phyloP scores from a whole-genome alignment of 2,797 vertebrate species.

The Holocentrus rufus region DNA sequence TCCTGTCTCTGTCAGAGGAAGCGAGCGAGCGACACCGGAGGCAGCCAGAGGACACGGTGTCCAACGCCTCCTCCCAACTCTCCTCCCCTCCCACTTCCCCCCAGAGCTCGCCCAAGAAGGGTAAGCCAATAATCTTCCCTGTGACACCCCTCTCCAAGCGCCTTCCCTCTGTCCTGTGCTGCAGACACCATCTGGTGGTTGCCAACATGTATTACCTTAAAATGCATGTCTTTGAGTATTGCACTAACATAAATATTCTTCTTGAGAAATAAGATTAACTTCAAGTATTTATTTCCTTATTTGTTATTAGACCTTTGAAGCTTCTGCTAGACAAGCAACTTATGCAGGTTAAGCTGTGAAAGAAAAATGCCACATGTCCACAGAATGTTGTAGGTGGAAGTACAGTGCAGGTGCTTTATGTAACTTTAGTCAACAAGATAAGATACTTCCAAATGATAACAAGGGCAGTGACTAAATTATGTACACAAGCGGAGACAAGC shows the following conservation, averaged over 20 bases:
- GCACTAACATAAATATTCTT: neutral
- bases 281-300: neutral
- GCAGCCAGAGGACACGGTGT: slow-evolving; percentile 90
- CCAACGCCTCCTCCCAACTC: slow-evolving; percentile 92
- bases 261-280: neutral
- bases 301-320: neutral
- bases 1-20: slow-evolving; percentile 97
- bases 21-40: slow-evolving; percentile 89
- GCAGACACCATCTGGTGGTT: slow-evolving; percentile 67
- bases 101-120: slow-evolving; percentile 98
- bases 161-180: slow-evolving; percentile 9
- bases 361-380: too few species aligned
- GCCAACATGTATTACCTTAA: neutral
- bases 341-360: too few species aligned
- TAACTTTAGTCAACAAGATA: neutral
- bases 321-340: neutral
- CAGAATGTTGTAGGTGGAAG: neutral
- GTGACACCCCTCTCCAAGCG: slow-evolving; percentile 9
- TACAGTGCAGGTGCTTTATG: neutral
- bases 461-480: too few species aligned
- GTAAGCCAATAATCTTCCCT: slow-evolving; percentile 77
- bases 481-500: too few species aligned
- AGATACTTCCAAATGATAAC: too few species aligned
- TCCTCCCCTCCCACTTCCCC: slow-evolving; percentile 97
- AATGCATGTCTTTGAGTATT: neutral